These are phyloP conservation scores for Tridacna crocea DNA, from an alignment of 2,888 invertebrate genomes.

Conservation along the genomic window DNA sequence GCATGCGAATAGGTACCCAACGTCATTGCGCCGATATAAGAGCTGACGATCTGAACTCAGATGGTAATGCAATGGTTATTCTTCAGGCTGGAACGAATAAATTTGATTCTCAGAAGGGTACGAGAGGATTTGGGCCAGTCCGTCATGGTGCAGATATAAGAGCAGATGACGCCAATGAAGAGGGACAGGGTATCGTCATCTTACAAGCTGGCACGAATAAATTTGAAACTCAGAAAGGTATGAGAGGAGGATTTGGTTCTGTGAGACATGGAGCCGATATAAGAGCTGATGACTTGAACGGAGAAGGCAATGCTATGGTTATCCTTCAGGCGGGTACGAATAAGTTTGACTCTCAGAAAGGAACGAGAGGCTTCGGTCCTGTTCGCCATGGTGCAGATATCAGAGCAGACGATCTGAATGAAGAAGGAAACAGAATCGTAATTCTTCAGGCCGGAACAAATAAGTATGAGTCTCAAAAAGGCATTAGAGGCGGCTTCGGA, in stretches of 20 bases:
- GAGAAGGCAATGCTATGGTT: conserved; percentile 64
- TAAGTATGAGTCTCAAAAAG: conserved; percentile 74
- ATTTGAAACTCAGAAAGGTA: conserved; percentile 80
- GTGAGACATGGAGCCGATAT: conserved; percentile 82
- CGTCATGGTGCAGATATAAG: conserved; percentile 81
- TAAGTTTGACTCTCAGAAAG: conserved; percentile 79
- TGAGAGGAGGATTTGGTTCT: conserved; percentile 77
- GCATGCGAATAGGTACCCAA: conserved; percentile 77
- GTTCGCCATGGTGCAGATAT: conserved; percentile 79
- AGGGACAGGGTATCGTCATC: conserved; percentile 72
- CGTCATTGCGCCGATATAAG: conserved; percentile 78
- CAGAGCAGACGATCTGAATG: conserved; percentile 67
- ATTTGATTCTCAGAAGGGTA: conserved; percentile 76
- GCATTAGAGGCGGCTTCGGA: conserved; percentile 75
- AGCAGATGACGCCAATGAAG: conserved; percentile 73
- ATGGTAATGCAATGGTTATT: conserved; percentile 73
- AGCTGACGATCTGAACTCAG: conserved; percentile 69
- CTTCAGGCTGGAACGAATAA: conserved; percentile 77
- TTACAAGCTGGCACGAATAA: conserved; percentile 81
- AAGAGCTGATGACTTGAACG: conserved; percentile 67
- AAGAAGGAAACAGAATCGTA: conserved; percentile 70
- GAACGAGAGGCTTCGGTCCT: conserved; percentile 77
- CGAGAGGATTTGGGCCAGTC: conserved; percentile 77
- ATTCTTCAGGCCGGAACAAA: conserved; percentile 79
- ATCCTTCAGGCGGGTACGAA: conserved; percentile 81